A percentile compares a stretch with the other conserved stretches of the same genome.
phyloP scores from a whole-genome alignment of 2,888 invertebrate genomes.

The Trypoxylon attenuatum region DNA sequence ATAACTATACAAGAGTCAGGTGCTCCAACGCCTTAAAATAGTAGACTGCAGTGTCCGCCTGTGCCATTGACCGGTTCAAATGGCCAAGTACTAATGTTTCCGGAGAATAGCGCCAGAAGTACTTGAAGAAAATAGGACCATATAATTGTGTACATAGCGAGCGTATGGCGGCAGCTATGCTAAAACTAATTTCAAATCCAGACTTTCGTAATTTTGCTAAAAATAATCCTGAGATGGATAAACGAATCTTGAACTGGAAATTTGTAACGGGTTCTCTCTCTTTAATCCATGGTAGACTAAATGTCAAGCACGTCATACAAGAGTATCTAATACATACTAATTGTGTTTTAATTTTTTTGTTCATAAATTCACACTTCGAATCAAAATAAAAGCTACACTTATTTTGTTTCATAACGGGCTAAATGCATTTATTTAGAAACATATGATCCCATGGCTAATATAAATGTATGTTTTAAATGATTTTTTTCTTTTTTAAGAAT shows the following conservation, averaged over 20 bases:
- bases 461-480: neutral
- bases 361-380: too few relatives aligned
- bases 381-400: conserved; percentile 22
- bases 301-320: too few relatives aligned
- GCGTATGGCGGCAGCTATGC: conserved; percentile 35
- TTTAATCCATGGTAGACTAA: too few relatives aligned
- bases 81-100: conserved; percentile 45
- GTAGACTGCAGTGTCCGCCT: conserved; percentile 41
- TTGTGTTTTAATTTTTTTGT: conserved; percentile 24
- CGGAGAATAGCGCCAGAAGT: conserved; percentile 35
- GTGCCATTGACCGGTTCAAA: conserved; percentile 55
- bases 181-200: conserved; percentile 23
- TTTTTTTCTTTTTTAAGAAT: conserved; percentile 9
- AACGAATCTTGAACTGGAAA: too few relatives aligned
- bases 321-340: too few relatives aligned
- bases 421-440: conserved; percentile 37
- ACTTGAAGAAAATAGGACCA: conserved; percentile 50
- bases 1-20: conserved; percentile 45
- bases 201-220: conserved; percentile 16
- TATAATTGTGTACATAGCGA: conserved; percentile 39
- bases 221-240: too few relatives aligned
- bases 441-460: conserved; percentile 14
- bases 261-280: too few relatives aligned
- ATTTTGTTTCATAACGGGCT: conserved; percentile 41
- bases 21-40: conserved; percentile 55